Evolutionary conservation across 2,797 vertebrate genomes (phyloP).

Genomic region (Crocodylus rhombifer): DNA sequence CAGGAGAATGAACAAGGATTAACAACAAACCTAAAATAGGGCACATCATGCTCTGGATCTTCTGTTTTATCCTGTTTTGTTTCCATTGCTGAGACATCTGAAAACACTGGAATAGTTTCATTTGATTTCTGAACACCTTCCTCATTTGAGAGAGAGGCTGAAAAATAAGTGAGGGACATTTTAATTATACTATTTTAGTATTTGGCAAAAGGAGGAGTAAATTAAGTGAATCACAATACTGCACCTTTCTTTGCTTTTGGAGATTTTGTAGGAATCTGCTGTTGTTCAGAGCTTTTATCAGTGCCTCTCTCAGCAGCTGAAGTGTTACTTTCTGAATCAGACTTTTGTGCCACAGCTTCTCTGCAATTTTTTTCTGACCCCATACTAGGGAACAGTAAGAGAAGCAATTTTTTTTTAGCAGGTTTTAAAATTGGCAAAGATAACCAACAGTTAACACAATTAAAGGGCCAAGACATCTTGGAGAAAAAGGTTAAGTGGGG

Average conservation of each 20-base stretch:
- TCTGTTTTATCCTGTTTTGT: background rate
- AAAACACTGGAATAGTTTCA: background rate
- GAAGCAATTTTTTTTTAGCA: background rate
- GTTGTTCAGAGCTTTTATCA: background rate
- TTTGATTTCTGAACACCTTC: background rate
- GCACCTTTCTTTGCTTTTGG: conserved; percentile 59
- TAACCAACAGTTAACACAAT: background rate
- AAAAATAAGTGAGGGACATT: background rate
- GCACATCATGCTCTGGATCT: conserved; percentile 64
- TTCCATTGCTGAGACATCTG: background rate
- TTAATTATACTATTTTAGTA: background rate
- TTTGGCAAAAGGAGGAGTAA: background rate
- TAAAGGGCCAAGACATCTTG: background rate
- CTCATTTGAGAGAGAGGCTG: conserved; percentile 1
- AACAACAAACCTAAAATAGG: conserved; percentile 77
- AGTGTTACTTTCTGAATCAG: background rate
- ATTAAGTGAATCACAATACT: background rate
- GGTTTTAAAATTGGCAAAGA: background rate
- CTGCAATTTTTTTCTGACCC: background rate
- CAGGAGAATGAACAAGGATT: background rate
- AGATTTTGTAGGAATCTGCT: background rate
- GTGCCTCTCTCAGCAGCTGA: background rate
- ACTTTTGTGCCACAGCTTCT: background rate
- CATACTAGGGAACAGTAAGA: conserved; percentile 25
- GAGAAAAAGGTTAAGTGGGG: background rate